Evolutionary conservation across 1,140 invertebrate genomes (phyloP), one percentile per base, ranked within the genome.

Genomic region (Lordiphosa collinella): DNA sequence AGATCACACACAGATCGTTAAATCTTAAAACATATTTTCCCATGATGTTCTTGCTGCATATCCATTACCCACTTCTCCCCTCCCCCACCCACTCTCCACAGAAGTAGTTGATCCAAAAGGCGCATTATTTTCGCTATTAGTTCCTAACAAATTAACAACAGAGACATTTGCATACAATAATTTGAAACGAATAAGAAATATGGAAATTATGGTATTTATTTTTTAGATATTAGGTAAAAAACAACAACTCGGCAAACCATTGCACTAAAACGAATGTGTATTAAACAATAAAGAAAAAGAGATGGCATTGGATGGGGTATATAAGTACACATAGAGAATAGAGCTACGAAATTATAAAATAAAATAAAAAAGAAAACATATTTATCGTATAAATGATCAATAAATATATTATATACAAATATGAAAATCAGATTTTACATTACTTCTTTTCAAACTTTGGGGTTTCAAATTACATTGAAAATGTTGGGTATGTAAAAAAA

Each of bases 61-160:
- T 29, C 25, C 25, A 29, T 29, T 22, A 22, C 18, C 2, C 18
- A 22, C 18, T 2, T 3, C 2, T 2, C 25, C 25, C 25, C 25
- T 22, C 2, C 5, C 25, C 25, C 25, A 8, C 25, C 7, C 25
- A 0, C 25, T 29, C 6, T 29, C 25, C 25, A 29, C 25, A 29
- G 25, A 29, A 8, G 25, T 29, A 29, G 25, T 7, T 29, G 36
- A 7, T 14, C 14, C 6, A 43, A 43, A 22, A 43, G 53, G 66
- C 61, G 55, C 54, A 76, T 67, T 71, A 79, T 71, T 82, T 80
- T 82, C 49, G 55, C 67, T 71, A 82, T 80, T 82, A 80, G 76
- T 80, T 80, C 76, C 76, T 80, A 37, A 68, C 25, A 29, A 29
- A 29, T 29, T 8, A 41, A 41, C 53, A 34, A 63, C 36, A 53